A percentile compares a stretch with the other conserved stretches of the same genome.
phyloP scores from a whole-genome alignment of 2,113 vertebrate species.

The Castor canadensis region DNA sequence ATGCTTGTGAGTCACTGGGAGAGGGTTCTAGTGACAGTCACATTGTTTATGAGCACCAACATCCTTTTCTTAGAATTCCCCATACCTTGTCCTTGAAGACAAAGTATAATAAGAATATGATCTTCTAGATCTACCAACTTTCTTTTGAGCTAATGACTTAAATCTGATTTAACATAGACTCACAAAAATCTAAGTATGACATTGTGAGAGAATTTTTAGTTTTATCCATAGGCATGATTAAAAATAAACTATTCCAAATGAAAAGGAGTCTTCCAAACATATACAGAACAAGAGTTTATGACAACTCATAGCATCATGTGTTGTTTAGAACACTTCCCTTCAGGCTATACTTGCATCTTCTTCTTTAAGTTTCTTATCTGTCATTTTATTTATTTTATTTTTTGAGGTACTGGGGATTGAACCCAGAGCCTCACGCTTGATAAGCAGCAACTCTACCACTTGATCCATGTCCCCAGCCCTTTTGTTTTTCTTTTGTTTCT shows the following conservation, averaged over 20 bases:
- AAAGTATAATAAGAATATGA: neutral
- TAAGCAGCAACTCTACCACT: too few species aligned
- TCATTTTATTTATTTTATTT: neutral
- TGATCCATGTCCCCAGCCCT: too few species aligned
- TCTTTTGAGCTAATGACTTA: neutral
- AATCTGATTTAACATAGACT: neutral
- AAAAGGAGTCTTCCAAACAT: neutral
- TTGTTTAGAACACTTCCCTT: neutral
- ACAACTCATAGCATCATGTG: neutral
- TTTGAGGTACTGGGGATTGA: too few species aligned
- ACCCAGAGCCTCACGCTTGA: too few species aligned
- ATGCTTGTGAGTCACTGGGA: neutral
- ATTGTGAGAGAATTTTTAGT: neutral
- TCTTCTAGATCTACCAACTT: neutral
- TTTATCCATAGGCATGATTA: neutral
- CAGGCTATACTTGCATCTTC: neutral
- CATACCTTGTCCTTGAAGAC: neutral
- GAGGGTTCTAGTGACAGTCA: neutral
- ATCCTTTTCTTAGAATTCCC: neutral
- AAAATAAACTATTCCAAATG: neutral
- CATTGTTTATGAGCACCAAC: neutral
- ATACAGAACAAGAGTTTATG: neutral
- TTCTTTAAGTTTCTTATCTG: slow-evolving; percentile 1
- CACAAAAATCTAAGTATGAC: neutral
- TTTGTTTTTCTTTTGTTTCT: too few species aligned